A percentile compares a stretch with the other conserved stretches of the same genome.
phyloP scores from a whole-genome alignment of 2,797 vertebrate species.

The Loriculus beryllinus region DNA sequence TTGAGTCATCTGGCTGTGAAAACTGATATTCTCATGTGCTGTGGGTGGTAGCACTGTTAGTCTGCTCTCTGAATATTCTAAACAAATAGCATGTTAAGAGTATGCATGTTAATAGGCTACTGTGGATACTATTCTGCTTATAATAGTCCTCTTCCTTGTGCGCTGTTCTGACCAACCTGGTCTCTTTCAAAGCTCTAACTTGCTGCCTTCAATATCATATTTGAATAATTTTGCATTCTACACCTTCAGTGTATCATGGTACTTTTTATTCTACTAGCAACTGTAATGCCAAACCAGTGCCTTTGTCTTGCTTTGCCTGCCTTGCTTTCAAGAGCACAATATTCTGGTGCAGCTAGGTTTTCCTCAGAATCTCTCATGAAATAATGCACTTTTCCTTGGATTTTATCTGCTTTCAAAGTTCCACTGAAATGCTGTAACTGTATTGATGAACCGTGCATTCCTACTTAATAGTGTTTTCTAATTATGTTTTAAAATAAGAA shows the following conservation, averaged over 20 bases:
- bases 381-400: not conserved
- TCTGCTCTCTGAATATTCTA: not conserved
- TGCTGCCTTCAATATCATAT: not conserved
- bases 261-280: not conserved
- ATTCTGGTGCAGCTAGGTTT: not conserved
- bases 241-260: not conserved
- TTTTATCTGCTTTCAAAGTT: not conserved
- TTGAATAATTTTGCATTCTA: not conserved
- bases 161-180: not conserved
- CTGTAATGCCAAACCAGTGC: not conserved
- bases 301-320: not conserved
- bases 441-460: not conserved
- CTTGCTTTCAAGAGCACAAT: conserved; percentile 3
- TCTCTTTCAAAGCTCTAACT: not conserved
- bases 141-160: not conserved
- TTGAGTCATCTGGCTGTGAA: not conserved
- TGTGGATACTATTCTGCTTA: not conserved
- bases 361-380: not conserved
- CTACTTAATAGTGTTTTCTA: not conserved
- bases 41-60: not conserved
- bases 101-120: not conserved
- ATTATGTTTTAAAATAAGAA: not conserved
- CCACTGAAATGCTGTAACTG: not conserved
- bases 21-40: not conserved
- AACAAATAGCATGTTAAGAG: not conserved